These are phyloP conservation scores for Enoplolaimus lenunculus DNA, from an alignment of 2,888 invertebrate species.

Conservation along the genomic window DNA sequence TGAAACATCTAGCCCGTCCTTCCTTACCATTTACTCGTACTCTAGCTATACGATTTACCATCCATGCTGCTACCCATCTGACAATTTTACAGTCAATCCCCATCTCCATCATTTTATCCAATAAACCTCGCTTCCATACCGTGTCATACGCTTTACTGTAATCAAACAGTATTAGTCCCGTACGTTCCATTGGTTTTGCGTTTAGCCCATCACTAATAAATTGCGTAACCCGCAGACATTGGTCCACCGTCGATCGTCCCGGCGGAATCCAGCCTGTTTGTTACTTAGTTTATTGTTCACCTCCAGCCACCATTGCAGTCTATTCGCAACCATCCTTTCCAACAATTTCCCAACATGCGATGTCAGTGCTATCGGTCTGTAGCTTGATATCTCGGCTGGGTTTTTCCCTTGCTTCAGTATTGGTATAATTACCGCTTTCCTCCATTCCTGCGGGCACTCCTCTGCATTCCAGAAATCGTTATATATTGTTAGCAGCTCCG, in stretches of 20 bases:
- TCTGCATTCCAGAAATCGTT: slow-evolving; percentile 1
- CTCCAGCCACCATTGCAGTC: slow-evolving; percentile 14
- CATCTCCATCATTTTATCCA: too few relatives aligned
- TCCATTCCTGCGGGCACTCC: slow-evolving; percentile 7
- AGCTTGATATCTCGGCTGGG: slow-evolving; percentile 1
- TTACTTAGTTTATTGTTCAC: background rate
- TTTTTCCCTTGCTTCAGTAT: slow-evolving; percentile 1
- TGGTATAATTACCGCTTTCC: slow-evolving; percentile 6
- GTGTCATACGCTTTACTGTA: too few relatives aligned
- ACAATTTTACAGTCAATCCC: too few relatives aligned
- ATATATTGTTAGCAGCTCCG: background rate
- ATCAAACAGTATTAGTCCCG: too few relatives aligned
- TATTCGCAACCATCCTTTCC: background rate
- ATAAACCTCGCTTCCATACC: too few relatives aligned
- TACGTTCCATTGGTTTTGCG: too few relatives aligned
- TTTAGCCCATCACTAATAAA: background rate
- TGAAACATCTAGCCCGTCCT: too few relatives aligned
- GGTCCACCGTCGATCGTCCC: slow-evolving; percentile 3
- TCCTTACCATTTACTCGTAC: too few relatives aligned
- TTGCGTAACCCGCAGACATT: background rate
- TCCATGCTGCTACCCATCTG: too few relatives aligned
- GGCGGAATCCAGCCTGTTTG: slow-evolving; percentile 8
- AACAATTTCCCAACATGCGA: background rate
- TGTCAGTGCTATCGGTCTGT: slow-evolving; percentile 10
- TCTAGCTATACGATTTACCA: too few relatives aligned